These are phyloP conservation scores for Hybognathus amarus DNA, from an alignment of 2,797 vertebrate genomes.

Conservation along the genomic window DNA sequence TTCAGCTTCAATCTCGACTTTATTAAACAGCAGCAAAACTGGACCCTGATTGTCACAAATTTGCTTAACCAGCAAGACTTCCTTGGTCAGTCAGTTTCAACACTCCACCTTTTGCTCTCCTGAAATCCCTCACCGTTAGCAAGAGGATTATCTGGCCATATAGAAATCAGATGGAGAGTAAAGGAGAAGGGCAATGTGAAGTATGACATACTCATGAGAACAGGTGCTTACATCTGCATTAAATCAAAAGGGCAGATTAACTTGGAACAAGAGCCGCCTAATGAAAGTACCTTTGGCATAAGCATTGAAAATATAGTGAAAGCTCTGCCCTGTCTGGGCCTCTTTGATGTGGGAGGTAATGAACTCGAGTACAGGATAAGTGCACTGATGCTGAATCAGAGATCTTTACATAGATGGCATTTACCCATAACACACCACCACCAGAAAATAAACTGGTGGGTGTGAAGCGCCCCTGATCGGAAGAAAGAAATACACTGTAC, in stretches of 20 bases:
- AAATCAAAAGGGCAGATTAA: slow-evolving; percentile 40
- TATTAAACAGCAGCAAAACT: no score
- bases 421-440: slow-evolving; percentile 25
- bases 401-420: not conserved
- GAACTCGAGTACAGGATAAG: slow-evolving; percentile 19
- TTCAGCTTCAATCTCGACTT: no score
- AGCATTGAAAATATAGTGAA: slow-evolving; percentile 53
- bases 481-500: no score
- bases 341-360: slow-evolving; percentile 54
- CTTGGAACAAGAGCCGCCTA: slow-evolving; percentile 40
- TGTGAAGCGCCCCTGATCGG: slow-evolving; percentile 14
- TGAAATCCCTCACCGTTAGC: not conserved
- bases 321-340: slow-evolving; percentile 25
- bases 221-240: slow-evolving; percentile 48
- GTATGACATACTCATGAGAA: slow-evolving; percentile 40
- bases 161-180: not conserved
- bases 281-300: slow-evolving; percentile 44
- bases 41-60: no score
- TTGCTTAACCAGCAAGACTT: slow-evolving; percentile 6
- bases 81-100: not conserved
- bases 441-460: slow-evolving; percentile 61
- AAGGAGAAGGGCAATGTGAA: not conserved
- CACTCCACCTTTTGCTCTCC: not conserved
- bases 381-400: slow-evolving; percentile 32
- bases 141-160: not conserved